Percentiles rank a stretch among this genome's conserved stretches.
phyloP scores from a whole-genome alignment of 2,113 vertebrate species.

The Electrona antarctica region DNA sequence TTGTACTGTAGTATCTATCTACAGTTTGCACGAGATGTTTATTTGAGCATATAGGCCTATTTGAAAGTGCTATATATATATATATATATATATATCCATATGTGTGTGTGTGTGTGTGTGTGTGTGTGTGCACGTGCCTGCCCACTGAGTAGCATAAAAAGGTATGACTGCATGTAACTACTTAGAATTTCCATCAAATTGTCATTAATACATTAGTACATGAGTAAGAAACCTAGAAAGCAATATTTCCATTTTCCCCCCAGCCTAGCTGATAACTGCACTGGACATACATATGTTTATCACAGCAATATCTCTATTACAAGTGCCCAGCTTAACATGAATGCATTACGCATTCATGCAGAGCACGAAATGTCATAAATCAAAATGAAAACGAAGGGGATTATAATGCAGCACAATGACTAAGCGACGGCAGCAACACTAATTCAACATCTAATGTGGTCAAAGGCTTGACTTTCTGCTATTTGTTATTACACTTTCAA shows the following conservation, averaged over 20 bases:
- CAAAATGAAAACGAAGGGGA: constrained; percentile 88
- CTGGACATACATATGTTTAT: constrained; percentile 82
- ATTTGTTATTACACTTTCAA: constrained; percentile 87
- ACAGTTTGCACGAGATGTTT: constrained; percentile 2
- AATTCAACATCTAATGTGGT: constrained; percentile 86
- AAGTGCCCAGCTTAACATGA: constrained; percentile 83
- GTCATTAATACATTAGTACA: constrained; percentile 41
- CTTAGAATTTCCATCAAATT: constrained; percentile 21
- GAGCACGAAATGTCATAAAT: constrained; percentile 83
- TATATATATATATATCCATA: too few species aligned
- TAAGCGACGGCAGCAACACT: constrained; percentile 79
- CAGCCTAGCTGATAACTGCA: constrained; percentile 58
- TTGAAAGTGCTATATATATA: constrained; percentile 1
- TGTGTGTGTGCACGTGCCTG: background rate
- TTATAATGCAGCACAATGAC: constrained; percentile 64
- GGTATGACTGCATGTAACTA: constrained; percentile 22
- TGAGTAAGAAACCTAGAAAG: background rate
- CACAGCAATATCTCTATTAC: constrained; percentile 86
- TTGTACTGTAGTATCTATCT: constrained; percentile 6
- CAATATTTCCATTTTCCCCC: background rate
- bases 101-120: background rate
- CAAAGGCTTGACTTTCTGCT: constrained; percentile 85
- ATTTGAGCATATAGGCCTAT: too few species aligned
- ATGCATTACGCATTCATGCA: constrained; percentile 82
- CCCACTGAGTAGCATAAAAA: constrained; percentile 16